Base-by-base conservation (phyloP, 2,113 vertebrate species). In the Gallinago jamesoni region DNA sequence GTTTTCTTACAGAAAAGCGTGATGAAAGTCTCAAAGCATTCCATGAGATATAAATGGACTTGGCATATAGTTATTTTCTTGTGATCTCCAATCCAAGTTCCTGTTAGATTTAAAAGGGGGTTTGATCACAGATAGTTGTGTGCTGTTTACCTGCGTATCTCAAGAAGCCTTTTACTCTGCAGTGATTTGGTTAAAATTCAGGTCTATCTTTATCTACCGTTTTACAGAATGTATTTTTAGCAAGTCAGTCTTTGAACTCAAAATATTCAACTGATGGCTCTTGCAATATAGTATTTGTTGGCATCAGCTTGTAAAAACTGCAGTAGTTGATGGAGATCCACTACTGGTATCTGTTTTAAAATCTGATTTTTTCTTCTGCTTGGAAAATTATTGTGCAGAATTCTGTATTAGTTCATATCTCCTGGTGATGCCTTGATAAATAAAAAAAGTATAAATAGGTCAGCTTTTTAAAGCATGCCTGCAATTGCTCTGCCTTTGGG, bases 61-160 rank as follows among this genome's bases (percentile, higher is more conserved):
- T 97, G 84, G 92, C 93, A 82, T 93, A 67, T 74, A 92, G 64
- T 64, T 85, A 56, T 94, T 95, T 87, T 83, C 90, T 93, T 95
- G 72, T 96, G 96, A 96, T 96, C 89, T 95, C 88, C 66, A 59
- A 43, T 97, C 95, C 95, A 97, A 92, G 63, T 94, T 96, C 93
- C 91, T 84, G 87, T 75, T 94, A 75, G 73, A 88, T 96, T 86
- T 93, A n/a, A 87, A 95, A 87, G 35, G 56, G 52, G n/a, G 62
- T 93, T 95, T 91, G 93, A 95, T 95, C 87, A 77, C 56, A 73
- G 81, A 85, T 95, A 87, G 60, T 30, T 74, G 66, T 89, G 48
- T 93, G 78, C 41, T 86, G 66, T 94, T 96, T 95, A 96, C 95
- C 91, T 97, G 79, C 23, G 2, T 93, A 86, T 90, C 70, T 94